Evolutionary conservation across 2,113 vertebrate genomes (phyloP).

Genomic region (Amblyornis subalaris): DNA sequence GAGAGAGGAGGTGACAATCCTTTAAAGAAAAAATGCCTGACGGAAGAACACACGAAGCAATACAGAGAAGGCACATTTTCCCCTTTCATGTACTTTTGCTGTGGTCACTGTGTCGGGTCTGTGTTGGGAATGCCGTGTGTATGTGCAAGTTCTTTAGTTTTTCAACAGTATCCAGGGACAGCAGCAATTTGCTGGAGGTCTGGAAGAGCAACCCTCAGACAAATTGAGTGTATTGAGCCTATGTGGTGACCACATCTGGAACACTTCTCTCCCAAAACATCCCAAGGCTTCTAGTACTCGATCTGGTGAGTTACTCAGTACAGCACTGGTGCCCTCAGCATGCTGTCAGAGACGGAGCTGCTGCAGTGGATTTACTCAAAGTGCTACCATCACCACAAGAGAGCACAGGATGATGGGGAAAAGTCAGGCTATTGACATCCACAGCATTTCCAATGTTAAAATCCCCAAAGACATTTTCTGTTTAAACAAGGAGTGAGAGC

Average conservation of each 20-base stretch:
- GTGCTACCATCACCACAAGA: background rate
- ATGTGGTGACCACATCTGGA: too few species aligned
- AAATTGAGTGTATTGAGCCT: background rate
- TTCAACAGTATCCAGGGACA: background rate
- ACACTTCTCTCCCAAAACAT: background rate
- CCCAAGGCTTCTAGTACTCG: background rate
- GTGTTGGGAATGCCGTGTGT: background rate
- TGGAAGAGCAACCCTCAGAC: background rate
- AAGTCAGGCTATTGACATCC: background rate
- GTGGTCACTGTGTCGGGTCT: background rate
- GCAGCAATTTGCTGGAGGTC: background rate
- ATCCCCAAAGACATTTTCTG: background rate
- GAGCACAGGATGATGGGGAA: background rate
- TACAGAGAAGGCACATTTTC: background rate
- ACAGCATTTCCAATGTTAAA: background rate
- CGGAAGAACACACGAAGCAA: background rate
- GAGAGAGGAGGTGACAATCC: background rate
- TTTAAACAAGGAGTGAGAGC: background rate
- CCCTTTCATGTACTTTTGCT: background rate
- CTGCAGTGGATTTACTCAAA: background rate
- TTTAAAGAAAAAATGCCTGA: background rate
- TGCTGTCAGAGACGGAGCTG: background rate
- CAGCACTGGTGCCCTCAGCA: background rate
- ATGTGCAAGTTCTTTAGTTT: background rate
- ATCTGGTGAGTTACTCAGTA: background rate